These are phyloP conservation scores for Engystomops pustulosus DNA, from an alignment of 2,113 vertebrate species.

Conservation along the genomic window DNA sequence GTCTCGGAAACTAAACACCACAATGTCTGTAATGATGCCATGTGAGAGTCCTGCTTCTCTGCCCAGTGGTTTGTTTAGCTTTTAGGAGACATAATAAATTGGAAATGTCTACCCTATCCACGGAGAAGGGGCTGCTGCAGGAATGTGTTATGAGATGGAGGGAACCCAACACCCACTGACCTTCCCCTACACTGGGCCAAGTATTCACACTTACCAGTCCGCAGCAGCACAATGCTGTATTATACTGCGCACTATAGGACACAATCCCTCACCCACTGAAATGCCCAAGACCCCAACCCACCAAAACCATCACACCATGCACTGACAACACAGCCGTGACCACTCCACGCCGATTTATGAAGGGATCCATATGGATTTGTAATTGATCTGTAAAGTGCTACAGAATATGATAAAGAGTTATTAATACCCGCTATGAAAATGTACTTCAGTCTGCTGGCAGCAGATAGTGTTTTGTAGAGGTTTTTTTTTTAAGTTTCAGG, in stretches of 20 bases:
- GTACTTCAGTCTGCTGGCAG: too few relatives aligned
- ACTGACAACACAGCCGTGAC: neutral
- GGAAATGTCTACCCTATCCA: constrained; percentile 1
- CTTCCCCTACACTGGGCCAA: constrained; percentile 37
- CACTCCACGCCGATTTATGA: too few relatives aligned
- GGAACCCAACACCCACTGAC: constrained; percentile 47
- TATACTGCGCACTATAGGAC: constrained; percentile 23
- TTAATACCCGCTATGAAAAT: too few relatives aligned
- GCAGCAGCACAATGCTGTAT: constrained; percentile 40
- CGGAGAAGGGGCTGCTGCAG: constrained; percentile 38
- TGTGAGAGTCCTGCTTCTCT: neutral
- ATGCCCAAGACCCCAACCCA: constrained; percentile 8
- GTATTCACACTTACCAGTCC: constrained; percentile 25
- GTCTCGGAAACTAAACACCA: neutral
- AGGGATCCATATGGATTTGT: too few relatives aligned
- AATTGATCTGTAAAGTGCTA: too few relatives aligned
- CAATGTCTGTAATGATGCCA: neutral
- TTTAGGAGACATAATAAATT: constrained; percentile 1
- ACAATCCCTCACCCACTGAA: constrained; percentile 28
- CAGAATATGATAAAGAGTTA: too few relatives aligned
- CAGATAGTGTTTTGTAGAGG: too few relatives aligned
- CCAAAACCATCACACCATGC: constrained; percentile 22
- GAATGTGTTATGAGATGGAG: constrained; percentile 47
- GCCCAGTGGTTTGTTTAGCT: neutral
- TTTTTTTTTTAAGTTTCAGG: too few relatives aligned